These are phyloP conservation scores for Leptobrachium leishanense DNA, from an alignment of 2,113 vertebrate genomes.

Conservation along the genomic window DNA sequence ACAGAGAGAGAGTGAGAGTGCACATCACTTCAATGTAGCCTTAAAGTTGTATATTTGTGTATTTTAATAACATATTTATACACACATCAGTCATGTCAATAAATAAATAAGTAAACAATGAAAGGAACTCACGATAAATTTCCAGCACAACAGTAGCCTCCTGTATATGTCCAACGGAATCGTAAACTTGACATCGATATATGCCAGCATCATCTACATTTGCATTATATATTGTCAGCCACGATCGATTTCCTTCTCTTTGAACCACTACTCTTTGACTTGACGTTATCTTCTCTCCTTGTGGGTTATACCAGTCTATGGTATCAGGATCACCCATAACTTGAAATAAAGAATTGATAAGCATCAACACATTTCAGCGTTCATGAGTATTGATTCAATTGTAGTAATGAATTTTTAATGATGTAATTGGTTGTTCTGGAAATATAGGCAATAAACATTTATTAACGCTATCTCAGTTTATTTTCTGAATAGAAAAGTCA, in stretches of 20 bases:
- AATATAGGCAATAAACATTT: no score
- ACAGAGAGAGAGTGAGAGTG: no score
- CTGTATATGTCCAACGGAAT: constrained; percentile 80
- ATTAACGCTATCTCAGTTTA: no score
- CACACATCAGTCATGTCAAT: no score
- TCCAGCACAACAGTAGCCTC: constrained; percentile 96
- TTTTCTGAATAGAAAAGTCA: no score
- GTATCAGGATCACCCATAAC: constrained; percentile 88
- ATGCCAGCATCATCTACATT: constrained; percentile 94
- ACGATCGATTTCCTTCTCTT: constrained; percentile 82
- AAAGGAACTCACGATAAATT: constrained; percentile 88
- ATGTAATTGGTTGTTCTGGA: no score
- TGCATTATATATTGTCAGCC: constrained; percentile 93
- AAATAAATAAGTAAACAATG: not conserved
- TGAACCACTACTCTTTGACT: constrained; percentile 85
- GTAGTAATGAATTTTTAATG: no score
- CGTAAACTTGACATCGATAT: constrained; percentile 90
- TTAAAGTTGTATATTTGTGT: no score
- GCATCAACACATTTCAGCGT: not conserved
- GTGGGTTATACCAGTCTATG: constrained; percentile 95
- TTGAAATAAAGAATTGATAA: constrained; percentile 51
- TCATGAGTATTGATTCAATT: no score
- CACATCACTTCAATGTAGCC: no score
- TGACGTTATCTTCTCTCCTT: constrained; percentile 86
- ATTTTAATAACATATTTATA: no score